A percentile compares a stretch with the other conserved stretches of the same genome.
These are phyloP conservation scores for Sciaenops ocellatus DNA, from an alignment of 2,797 vertebrate species.

Conservation along the genomic window DNA sequence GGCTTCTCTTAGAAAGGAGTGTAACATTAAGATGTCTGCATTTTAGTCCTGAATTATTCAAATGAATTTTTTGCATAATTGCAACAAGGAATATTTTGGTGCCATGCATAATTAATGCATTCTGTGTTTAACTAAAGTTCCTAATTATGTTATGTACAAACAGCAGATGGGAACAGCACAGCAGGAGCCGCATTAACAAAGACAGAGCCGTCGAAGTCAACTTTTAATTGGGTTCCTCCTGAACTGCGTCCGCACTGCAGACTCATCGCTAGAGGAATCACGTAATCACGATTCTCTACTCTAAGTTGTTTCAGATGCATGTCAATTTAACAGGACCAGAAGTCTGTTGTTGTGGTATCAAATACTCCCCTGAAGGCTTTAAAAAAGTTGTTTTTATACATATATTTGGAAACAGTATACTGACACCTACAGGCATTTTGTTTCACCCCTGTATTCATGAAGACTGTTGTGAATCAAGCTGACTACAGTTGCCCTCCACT, in stretches of 20 bases:
- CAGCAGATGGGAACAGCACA: constrained; percentile 64
- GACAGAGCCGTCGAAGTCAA: constrained; percentile 41
- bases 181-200: constrained; percentile 42
- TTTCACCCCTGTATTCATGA: too few relatives aligned
- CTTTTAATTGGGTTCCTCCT: constrained; percentile 62
- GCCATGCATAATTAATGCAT: constrained; percentile 60
- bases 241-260: constrained; percentile 21
- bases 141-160: constrained; percentile 67
- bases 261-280: neutral
- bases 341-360: neutral
- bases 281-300: neutral
- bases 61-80: constrained; percentile 38
- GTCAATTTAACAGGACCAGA: neutral
- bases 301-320: neutral
- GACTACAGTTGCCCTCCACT: too few relatives aligned
- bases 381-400: neutral
- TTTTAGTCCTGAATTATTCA: constrained; percentile 55
- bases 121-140: constrained; percentile 68
- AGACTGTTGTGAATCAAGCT: too few relatives aligned
- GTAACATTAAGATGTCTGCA: constrained; percentile 13
- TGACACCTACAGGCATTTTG: neutral
- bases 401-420: too few relatives aligned
- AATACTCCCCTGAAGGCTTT: neutral
- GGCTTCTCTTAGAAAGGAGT: neutral
- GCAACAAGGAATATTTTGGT: constrained; percentile 43